Percentiles rank a stretch among this genome's conserved stretches.
Conservation (phyloP, 2,888 invertebrate genomes). For the Blomia tropicalis region DNA sequence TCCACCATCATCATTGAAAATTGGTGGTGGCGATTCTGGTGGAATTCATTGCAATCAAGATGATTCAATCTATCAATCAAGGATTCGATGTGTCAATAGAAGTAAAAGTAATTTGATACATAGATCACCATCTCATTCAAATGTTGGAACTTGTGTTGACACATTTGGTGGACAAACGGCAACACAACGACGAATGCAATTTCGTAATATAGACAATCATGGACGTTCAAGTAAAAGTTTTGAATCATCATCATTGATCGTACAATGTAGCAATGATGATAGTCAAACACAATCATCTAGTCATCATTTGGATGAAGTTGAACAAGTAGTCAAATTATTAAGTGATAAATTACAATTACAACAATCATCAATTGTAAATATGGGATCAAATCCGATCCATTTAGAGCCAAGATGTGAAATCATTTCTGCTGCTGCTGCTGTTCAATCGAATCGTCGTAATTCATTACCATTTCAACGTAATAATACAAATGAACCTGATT, state of each 20-base stretch:
- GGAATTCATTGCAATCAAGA: not conserved
- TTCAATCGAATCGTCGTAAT: not conserved
- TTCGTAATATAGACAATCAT: not conserved
- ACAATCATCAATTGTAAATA: not conserved
- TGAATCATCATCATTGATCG: not conserved
- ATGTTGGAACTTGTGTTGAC: too few relatives aligned
- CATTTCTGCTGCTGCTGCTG: not conserved
- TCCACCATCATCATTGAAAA: not conserved
- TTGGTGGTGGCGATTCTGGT: not conserved
- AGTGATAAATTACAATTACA: not conserved
- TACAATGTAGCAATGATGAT: not conserved
- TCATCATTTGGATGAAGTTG: not conserved
- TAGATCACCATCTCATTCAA: too few relatives aligned
- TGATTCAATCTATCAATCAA: not conserved
- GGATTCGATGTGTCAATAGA: too few relatives aligned
- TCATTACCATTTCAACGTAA: not conserved
- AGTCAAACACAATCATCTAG: not conserved
- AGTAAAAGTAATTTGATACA: not conserved
- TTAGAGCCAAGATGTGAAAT: not conserved
- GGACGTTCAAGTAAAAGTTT: slow-evolving; percentile 8
- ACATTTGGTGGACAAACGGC: too few relatives aligned
- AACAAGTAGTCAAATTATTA: slow-evolving; percentile 6
- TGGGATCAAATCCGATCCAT: not conserved
- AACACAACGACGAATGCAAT: not conserved
- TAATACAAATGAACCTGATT: not conserved